A percentile compares a stretch with the other conserved stretches of the same genome.
Evolutionary conservation across 2,797 vertebrate species (phyloP).

Genomic region (Tragelaphus oryx): DNA sequence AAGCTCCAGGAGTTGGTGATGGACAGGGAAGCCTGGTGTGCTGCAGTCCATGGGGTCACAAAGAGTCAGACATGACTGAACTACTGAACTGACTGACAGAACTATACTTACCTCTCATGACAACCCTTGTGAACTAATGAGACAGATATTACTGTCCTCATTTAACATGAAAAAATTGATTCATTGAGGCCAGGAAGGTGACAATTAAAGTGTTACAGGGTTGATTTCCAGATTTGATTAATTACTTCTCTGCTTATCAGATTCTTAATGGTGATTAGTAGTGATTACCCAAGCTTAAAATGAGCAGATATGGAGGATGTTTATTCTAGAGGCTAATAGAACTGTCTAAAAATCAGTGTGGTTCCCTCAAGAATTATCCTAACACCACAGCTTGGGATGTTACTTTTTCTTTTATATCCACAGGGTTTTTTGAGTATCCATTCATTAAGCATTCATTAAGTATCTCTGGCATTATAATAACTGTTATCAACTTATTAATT

Average conservation of each 20-base stretch:
- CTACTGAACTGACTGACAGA: neutral
- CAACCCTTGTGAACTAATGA: neutral
- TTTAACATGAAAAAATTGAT: neutral
- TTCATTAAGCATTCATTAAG: neutral
- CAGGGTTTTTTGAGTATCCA: neutral
- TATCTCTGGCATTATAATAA: neutral
- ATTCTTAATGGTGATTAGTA: neutral
- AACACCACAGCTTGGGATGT: neutral
- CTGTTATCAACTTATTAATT: neutral
- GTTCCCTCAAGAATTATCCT: neutral
- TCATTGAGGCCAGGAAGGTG: neutral
- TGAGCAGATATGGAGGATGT: neutral
- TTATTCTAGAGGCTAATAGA: neutral
- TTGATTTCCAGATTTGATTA: neutral
- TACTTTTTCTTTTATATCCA: neutral
- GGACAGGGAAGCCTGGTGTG: neutral
- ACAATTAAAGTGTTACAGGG: neutral
- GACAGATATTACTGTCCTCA: neutral
- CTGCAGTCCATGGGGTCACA: neutral
- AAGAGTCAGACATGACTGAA: neutral
- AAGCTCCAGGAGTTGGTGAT: neutral
- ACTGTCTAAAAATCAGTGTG: neutral
- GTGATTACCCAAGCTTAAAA: neutral
- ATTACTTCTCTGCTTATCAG: neutral
- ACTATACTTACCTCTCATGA: neutral